A percentile compares a stretch with the other conserved stretches of the same genome.
Conservation (phyloP, 2,888 invertebrate species). For the Pandemis corylana region DNA sequence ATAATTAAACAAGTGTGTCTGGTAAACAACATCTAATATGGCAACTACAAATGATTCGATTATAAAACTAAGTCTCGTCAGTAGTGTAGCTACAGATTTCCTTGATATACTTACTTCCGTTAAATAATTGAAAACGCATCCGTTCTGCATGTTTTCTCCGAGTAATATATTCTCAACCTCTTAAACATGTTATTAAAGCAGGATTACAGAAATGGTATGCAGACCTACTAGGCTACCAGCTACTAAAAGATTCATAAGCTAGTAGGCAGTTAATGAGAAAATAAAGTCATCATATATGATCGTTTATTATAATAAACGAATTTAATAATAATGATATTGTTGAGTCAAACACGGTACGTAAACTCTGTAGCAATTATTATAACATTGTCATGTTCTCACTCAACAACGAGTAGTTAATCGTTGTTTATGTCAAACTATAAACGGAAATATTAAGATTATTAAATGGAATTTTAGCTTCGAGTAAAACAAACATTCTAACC, state of each 20-base stretch:
- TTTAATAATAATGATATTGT: neutral
- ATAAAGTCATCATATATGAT: neutral
- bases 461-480: neutral
- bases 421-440: slow-evolving; percentile 4
- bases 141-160: slow-evolving; percentile 55
- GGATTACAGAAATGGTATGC: neutral
- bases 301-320: neutral
- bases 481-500: neutral
- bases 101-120: slow-evolving; percentile 57
- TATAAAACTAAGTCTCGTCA: slow-evolving; percentile 40
- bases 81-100: slow-evolving; percentile 43
- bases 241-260: neutral
- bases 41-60: slow-evolving; percentile 41
- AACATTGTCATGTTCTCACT: neutral
- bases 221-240: neutral
- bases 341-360: neutral
- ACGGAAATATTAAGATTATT: neutral
- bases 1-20: neutral
- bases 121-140: slow-evolving; percentile 63
- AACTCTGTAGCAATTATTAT: neutral
- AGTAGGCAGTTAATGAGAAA: neutral
- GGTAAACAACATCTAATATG: slow-evolving; percentile 6
- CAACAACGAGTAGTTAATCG: neutral
- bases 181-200: slow-evolving; percentile 1
- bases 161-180: slow-evolving; percentile 7